phyloP scores from a whole-genome alignment of 2,113 vertebrate genomes.

The Apodemus sylvaticus region DNA sequence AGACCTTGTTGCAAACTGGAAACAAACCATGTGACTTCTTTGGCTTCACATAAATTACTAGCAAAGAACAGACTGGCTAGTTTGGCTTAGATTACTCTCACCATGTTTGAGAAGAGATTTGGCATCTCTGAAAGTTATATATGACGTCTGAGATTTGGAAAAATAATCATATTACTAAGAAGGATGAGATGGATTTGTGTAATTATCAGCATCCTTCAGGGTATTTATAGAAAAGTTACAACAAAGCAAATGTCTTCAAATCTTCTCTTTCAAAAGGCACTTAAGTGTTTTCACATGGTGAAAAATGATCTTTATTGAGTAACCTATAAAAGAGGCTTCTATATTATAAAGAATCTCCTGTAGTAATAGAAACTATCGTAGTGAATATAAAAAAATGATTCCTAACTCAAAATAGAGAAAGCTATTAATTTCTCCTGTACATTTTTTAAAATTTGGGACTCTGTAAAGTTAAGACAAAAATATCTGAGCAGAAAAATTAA shows the following conservation, averaged over 20 bases:
- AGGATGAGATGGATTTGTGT: neutral
- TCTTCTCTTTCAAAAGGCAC: neutral
- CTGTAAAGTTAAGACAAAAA: conserved; percentile 48
- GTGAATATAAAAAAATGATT: neutral
- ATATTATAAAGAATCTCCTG: neutral
- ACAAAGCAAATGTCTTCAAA: conserved; percentile 9
- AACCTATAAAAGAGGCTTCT: neutral
- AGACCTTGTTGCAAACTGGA: neutral
- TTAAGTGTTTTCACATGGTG: neutral
- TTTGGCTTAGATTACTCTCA: neutral
- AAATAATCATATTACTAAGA: neutral
- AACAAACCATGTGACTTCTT: neutral
- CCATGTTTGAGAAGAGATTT: neutral
- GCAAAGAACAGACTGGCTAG: neutral
- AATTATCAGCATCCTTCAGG: neutral
- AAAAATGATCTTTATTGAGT: neutral
- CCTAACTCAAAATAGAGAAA: conserved; percentile 37
- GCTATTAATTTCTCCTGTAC: neutral
- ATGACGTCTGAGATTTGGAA: neutral
- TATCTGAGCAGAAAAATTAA: neutral
- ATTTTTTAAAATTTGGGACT: conserved; percentile 12
- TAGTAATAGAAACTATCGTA: neutral
- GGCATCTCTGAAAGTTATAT: neutral
- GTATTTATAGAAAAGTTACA: neutral
- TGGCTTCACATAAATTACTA: neutral